Base-by-base conservation (phyloP, 2,888 invertebrate genomes). In the Drosophila seclusa region DNA sequence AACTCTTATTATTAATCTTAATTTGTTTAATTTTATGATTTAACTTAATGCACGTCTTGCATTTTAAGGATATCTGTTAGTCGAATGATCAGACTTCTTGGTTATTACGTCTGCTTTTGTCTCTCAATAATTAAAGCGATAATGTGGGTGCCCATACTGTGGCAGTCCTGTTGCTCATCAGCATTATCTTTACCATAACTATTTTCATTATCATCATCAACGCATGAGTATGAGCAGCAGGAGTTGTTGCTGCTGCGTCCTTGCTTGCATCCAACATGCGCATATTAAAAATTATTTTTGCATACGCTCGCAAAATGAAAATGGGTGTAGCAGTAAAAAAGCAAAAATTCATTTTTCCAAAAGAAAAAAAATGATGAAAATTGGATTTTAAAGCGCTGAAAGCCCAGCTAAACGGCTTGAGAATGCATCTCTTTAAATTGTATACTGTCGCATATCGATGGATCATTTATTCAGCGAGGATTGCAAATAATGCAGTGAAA, bases 271-370 rank as follows among this genome's bases (percentile, higher is more conserved):
- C 67, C 76, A 82, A 77, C 85, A 84, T 73, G 89, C 70, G 72
- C 77, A 82, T 89, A 85, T 87, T 84, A 82, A 87, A 78, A 84
- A 87, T 85, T 71, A 85, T 85, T 87, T 82, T 72, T 78, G 82
- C 68, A 66, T 70, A 59, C 76, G 82, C 73, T 48, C 32, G 71
- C 60, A 71, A 65, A 67, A 73, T 81, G 61, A 81, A 78, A 79
- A 68, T 77, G 60, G 62, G 57, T 50, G 61, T 68, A 67, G 54
- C 42, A 50, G 45, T n/a, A 55, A 53, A 55, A 54, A 24, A 27
- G 34, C 40, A 53, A 63, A 59, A 58, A 36, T 8, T 10, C 3
- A 40, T n/a, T 29, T 62, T 53, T 42, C 49, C 24, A 64, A 81
- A 84, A 89, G 84, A 87, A 80, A 82, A 45, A 85, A 89, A 85